phyloP scores from a whole-genome alignment of 2,888 invertebrate species.

The Acanthacorydalis orientalis region DNA sequence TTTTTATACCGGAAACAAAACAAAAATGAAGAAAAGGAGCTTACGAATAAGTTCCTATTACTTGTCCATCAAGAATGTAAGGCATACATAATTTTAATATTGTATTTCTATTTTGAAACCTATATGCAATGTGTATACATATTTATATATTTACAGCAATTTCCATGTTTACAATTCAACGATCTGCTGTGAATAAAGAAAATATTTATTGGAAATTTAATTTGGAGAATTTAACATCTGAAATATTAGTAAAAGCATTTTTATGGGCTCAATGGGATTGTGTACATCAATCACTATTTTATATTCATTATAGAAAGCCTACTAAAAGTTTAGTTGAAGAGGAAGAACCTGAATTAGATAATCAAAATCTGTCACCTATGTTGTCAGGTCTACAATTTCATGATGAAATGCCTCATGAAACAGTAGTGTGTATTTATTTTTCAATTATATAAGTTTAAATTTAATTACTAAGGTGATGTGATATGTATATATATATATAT shows the following conservation, averaged over 20 bases:
- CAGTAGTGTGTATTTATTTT: slow-evolving; percentile 41
- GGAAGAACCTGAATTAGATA: slow-evolving; percentile 42
- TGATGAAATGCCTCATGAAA: slow-evolving; percentile 71
- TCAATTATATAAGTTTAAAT: background rate
- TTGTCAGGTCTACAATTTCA: slow-evolving; percentile 75
- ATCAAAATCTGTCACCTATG: slow-evolving; percentile 45
- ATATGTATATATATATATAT: background rate
- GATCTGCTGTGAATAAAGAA: slow-evolving; percentile 12
- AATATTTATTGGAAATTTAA: slow-evolving; percentile 2
- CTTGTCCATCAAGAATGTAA: slow-evolving; percentile 66
- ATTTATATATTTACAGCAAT: slow-evolving; percentile 15
- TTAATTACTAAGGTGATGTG: background rate
- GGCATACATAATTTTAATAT: slow-evolving; percentile 15
- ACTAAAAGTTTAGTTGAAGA: slow-evolving; percentile 46
- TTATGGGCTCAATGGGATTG: slow-evolving; percentile 83
- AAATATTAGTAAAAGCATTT: slow-evolving; percentile 46
- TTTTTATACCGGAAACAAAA: slow-evolving; percentile 48
- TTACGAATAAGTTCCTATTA: slow-evolving; percentile 48
- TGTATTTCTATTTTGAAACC: background rate
- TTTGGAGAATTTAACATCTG: slow-evolving; percentile 17
- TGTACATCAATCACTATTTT: slow-evolving; percentile 60
- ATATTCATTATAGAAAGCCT: slow-evolving; percentile 62
- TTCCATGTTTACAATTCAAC: slow-evolving; percentile 17
- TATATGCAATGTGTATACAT: background rate
- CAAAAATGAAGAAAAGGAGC: slow-evolving; percentile 22